Evolutionary conservation across 2,797 vertebrate genomes (phyloP), one percentile per base, ranked within the genome.

Genomic region (Megalops cyprinoides): DNA sequence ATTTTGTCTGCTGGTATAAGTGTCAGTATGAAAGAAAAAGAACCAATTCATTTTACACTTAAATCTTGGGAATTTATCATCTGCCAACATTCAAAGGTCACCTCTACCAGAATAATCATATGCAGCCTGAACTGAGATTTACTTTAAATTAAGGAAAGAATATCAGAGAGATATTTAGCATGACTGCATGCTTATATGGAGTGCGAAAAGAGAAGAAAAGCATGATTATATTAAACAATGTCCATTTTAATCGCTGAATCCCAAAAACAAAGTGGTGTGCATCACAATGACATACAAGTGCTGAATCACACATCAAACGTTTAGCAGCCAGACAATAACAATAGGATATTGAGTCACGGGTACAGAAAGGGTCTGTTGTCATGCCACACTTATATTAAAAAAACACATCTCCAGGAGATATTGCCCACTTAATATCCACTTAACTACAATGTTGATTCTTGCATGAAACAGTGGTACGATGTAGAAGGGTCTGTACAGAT

Each of bases 221-320:
- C 34, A 79, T 51, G 42, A 39, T 14, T 46, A 46, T 73, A 79
- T 69, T 73, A 79, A 79, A 79, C 51, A 74, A 58, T 25, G 67
- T 79, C 9, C n/a, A 20, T 79, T 79, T 79, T 79, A 79, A 74
- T 79, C 0, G 39, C 53, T 74, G 53, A 74, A 79, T 67, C 55
- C 78, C 78, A 74, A 79, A 73, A 84, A 90, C 83, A 84, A 76
- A 91, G 86, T 65, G 67, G n/a, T 74, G 84, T 86, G 85, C 86
- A 84, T 82, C 84, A 92, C 90, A 90, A 44, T 84, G 85, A 84
- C 88, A 90, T 86, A 90, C 86, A 90, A 84, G 87, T 87, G 82
- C 89, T 89, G 87, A 90, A 83, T 91, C 85, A 83, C 88, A 46
- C 82, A 90, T 86, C 78, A 85, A 88, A 87, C 84, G 15, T 49